Conservation (phyloP, 2,113 vertebrate species). For the Microcebus jonahi region DNA sequence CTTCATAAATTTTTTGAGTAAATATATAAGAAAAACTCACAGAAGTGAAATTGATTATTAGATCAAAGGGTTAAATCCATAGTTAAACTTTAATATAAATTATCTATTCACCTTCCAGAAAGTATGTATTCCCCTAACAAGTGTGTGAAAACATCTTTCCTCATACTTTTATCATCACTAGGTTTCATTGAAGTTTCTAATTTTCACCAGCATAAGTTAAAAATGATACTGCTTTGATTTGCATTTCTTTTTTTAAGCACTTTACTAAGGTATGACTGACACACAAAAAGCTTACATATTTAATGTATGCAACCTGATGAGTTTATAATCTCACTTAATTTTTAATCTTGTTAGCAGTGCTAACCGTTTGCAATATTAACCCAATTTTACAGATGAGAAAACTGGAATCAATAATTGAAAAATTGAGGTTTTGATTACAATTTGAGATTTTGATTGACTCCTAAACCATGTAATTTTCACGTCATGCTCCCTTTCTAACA, state of each 20-base stretch:
- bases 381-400: not conserved
- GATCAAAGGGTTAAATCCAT: not conserved
- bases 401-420: not conserved
- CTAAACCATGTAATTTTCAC: not conserved
- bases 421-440: not conserved
- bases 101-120: not conserved
- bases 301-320: not conserved
- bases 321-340: not conserved
- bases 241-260: not conserved
- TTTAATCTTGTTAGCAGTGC: not conserved
- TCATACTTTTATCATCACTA: not conserved
- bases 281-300: not conserved
- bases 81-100: not conserved
- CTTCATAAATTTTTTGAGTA: not conserved
- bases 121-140: not conserved
- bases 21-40: not conserved
- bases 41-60: not conserved
- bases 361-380: not conserved
- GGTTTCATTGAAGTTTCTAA: not conserved
- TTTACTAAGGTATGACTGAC: not conserved
- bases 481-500: not conserved
- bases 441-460: not conserved
- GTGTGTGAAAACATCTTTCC: not conserved
- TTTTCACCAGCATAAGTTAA: not conserved
- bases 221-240: not conserved